Conservation (phyloP, 92 coral and sea anemone species). For the Epizoanthus stellaris region DNA sequence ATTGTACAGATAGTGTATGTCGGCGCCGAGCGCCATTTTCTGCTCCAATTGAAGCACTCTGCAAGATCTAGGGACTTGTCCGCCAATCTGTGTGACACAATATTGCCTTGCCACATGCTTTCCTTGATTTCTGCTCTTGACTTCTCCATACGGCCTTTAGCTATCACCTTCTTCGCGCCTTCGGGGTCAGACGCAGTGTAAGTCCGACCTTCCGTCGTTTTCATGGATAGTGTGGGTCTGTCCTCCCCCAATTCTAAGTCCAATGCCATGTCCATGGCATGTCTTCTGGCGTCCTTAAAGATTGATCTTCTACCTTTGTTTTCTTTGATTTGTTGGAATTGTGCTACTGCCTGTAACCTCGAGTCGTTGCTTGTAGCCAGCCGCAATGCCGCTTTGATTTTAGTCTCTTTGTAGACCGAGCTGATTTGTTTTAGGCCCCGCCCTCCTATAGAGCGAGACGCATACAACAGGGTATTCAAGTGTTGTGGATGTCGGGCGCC, state of each 20-base stretch:
- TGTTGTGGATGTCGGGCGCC: conserved; percentile 1
- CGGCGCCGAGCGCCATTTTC: neutral
- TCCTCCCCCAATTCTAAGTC: conserved; percentile 2
- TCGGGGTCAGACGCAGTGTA: neutral
- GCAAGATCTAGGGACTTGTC: neutral
- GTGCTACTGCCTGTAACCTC: conserved; percentile 1
- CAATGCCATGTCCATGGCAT: neutral
- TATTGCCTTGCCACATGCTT: too few relatives aligned
- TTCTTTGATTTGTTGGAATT: conserved; percentile 9
- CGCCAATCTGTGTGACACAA: neutral
- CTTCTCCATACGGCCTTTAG: neutral
- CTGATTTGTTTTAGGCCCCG: conserved; percentile 12
- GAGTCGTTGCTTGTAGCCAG: conserved; percentile 9
- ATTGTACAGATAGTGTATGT: neutral
- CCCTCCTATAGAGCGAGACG: neutral
- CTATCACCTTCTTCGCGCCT: neutral
- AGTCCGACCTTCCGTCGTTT: neutral
- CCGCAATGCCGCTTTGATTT: neutral
- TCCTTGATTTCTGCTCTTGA: too few relatives aligned
- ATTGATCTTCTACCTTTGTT: neutral
- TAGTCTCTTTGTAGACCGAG: neutral
- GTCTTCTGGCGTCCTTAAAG: too few relatives aligned
- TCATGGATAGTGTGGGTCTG: neutral
- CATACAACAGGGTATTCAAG: neutral
- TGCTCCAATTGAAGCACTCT: neutral